Evolutionary conservation across 2,113 vertebrate species (phyloP).

Genomic region (Pelecanus crispus): DNA sequence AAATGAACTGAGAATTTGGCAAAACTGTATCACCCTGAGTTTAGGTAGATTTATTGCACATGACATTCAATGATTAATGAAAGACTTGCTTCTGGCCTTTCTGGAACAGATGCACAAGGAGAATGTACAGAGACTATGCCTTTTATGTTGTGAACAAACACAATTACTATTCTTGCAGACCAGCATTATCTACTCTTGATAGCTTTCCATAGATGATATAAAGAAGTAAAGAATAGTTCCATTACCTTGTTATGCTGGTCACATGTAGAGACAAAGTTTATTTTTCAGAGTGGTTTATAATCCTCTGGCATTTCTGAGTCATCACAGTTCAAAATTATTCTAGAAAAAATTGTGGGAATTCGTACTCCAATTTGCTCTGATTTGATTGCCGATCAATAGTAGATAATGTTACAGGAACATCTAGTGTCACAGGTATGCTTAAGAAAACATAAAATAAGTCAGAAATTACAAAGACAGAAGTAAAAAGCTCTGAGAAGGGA

Average conservation of each 20-base stretch:
- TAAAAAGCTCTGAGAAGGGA: background rate
- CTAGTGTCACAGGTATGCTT: background rate
- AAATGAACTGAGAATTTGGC: constrained; percentile 10
- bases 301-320: background rate
- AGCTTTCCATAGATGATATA: background rate
- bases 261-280: background rate
- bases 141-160: background rate
- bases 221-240: background rate
- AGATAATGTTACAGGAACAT: background rate
- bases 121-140: background rate
- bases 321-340: background rate
- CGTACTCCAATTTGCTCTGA: background rate
- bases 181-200: background rate
- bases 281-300: background rate
- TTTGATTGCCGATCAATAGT: background rate
- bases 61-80: constrained; percentile 40
- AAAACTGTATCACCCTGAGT: constrained; percentile 40
- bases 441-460: background rate
- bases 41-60: constrained; percentile 44
- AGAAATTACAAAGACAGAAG: background rate
- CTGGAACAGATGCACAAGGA: background rate
- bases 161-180: background rate
- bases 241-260: background rate
- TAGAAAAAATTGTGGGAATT: background rate
- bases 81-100: background rate